Evolutionary conservation across 2,113 vertebrate species (phyloP), one percentile per base, ranked within the genome.

Genomic region (Xenotilapia flavipinnis): DNA sequence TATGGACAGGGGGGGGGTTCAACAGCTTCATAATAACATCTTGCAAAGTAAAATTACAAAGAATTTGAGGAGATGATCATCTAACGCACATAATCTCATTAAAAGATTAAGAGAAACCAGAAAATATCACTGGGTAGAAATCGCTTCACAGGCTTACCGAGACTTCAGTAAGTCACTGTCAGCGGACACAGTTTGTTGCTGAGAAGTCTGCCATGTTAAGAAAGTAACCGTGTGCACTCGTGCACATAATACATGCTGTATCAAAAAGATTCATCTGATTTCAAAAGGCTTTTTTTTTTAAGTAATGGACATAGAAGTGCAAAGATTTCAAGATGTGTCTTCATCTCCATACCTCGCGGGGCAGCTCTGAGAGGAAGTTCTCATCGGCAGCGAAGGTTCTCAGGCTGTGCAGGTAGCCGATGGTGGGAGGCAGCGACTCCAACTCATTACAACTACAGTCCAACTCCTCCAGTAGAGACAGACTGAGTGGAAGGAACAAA

Each of bases 371-470:
- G 38, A 99, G 97, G 95, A 99, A 99, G 94, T 99, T 99, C 95
- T 99, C 99, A 58, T 99, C 99, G 1, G 97, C 98, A 9, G 98
- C 98, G 87, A 99, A 95, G 0, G 98, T 99, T 88, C 98, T 96
- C 55, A 99, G 97, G 95, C 94, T 99, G 91, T 97, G 97, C 91
- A 99, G 96, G 96, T 98, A 99, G 82, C 99, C 99, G 3, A 99
- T 97, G 73, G 98, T 99, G 45, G 97, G 94, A 87, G 99, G 99
- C 45, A 99, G 95, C 0, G 96, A 96, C 94, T 99, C 98, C 96
- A 99, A 90, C 94, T 99, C 98, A 85, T 99, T 99, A 94, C 99
- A 99, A 96, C 99, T 99, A 93, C 98, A 99, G 96, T 99, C 99
- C 90, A 99, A 97, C 91, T 99, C 99, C 96, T 99, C 99, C 96